These are phyloP conservation scores for Neolamprologus caudopunctatus DNA, from an alignment of 2,113 vertebrate genomes.

Conservation along the genomic window DNA sequence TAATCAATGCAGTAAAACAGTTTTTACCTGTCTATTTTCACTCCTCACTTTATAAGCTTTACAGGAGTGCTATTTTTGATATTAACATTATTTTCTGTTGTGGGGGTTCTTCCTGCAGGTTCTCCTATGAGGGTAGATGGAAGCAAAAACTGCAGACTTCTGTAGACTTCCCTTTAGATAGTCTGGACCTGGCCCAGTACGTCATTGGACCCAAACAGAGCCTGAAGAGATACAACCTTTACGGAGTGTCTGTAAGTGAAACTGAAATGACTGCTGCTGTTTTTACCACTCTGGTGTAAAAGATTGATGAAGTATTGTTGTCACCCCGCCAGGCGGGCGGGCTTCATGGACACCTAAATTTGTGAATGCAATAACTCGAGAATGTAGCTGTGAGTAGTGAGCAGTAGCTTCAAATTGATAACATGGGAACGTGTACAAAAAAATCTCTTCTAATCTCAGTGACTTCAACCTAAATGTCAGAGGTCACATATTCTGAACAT, in stretches of 20 bases:
- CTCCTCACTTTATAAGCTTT: neutral
- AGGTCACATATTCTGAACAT: neutral
- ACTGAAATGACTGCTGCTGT: neutral
- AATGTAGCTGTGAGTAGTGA: neutral
- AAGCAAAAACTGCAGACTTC: slow-evolving; percentile 94
- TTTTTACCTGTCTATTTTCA: neutral
- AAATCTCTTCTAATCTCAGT: neutral
- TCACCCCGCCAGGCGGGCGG: neutral
- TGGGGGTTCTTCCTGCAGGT: slow-evolving; percentile 65
- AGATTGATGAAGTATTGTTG: neutral
- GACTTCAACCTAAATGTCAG: neutral
- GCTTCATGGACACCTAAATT: neutral
- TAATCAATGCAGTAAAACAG: neutral
- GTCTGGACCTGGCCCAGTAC: slow-evolving; percentile 87
- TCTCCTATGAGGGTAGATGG: slow-evolving; percentile 96
- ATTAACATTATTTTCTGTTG: neutral
- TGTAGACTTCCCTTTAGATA: slow-evolving; percentile 91
- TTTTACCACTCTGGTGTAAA: neutral
- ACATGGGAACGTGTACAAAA: neutral
- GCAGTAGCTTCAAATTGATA: neutral
- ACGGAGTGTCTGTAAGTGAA: slow-evolving; percentile 90
- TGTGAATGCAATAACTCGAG: neutral
- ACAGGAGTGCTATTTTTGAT: neutral
- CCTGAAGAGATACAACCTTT: slow-evolving; percentile 89
- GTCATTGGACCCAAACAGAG: slow-evolving; percentile 89